Percentiles rank a stretch among this genome's conserved stretches.
Evolutionary conservation across 2,888 invertebrate species (phyloP).

Genomic region (Maniola hyperantus): DNA sequence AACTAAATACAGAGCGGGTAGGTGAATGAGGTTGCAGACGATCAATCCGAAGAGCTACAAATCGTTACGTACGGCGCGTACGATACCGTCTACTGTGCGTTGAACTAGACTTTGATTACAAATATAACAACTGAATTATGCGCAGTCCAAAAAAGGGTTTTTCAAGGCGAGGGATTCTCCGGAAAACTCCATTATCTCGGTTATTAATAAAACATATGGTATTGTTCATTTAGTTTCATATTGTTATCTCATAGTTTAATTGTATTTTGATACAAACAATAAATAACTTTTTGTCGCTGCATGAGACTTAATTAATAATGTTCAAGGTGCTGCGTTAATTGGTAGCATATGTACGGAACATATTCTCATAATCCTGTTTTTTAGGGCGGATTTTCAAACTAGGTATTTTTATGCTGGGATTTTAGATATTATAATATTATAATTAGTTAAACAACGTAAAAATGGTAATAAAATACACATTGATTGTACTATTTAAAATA

Average conservation of each 20-base stretch:
- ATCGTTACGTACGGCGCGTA: not conserved
- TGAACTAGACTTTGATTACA: not conserved
- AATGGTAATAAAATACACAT: no score
- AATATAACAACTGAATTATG: conserved; percentile 7
- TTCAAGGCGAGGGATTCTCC: conserved; percentile 20
- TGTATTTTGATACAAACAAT: conserved; percentile 10
- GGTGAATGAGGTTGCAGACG: not conserved
- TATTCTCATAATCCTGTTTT: conserved; percentile 1
- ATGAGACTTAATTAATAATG: conserved; percentile 7
- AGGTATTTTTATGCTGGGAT: not conserved
- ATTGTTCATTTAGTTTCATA: conserved; percentile 14
- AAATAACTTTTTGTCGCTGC: conserved; percentile 11
- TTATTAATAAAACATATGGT: conserved; percentile 17
- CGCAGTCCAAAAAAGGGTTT: conserved; percentile 10
- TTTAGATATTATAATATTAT: not conserved
- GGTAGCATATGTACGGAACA: not conserved
- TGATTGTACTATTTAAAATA: no score
- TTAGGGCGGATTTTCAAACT: not conserved
- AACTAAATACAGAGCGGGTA: no score
- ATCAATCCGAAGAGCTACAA: not conserved
- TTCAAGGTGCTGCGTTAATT: conserved; percentile 6
- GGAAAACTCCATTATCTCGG: conserved; percentile 13
- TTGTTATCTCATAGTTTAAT: conserved; percentile 10
- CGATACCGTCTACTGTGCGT: not conserved
- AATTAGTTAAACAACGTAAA: no score